Evolutionary conservation across 2,797 vertebrate genomes (phyloP).

Genomic region (Eulemur albifrons): DNA sequence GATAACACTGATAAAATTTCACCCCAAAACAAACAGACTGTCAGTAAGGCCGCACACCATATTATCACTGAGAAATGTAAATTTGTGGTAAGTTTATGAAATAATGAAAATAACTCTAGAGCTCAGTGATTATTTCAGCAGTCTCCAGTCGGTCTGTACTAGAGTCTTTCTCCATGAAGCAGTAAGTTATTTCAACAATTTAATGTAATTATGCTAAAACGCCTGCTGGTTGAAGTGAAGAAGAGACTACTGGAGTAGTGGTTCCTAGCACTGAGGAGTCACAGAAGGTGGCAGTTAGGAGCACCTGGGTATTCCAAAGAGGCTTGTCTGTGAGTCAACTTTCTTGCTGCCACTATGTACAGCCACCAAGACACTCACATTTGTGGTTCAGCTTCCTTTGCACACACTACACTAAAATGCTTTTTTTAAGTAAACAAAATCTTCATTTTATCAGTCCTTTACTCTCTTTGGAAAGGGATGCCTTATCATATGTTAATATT

Average conservation of each 20-base stretch:
- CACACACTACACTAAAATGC: not conserved
- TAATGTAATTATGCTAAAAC: slow-evolving; percentile 7
- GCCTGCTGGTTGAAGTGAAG: not conserved
- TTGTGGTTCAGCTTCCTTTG: not conserved
- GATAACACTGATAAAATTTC: not conserved
- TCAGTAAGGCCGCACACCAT: not conserved
- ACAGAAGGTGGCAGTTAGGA: not conserved
- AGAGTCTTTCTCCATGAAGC: not conserved
- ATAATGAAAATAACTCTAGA: slow-evolving; percentile 11
- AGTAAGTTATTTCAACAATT: slow-evolving; percentile 6
- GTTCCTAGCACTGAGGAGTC: not conserved
- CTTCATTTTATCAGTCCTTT: not conserved
- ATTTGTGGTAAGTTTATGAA: not conserved
- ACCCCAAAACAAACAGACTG: not conserved
- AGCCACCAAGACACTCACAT: not conserved
- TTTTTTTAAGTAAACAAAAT: not conserved
- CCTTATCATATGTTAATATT: not conserved
- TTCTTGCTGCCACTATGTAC: not conserved
- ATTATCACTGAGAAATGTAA: not conserved
- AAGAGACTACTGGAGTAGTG: not conserved
- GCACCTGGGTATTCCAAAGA: not conserved
- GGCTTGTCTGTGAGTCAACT: not conserved
- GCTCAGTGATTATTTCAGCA: not conserved
- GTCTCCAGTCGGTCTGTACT: not conserved
- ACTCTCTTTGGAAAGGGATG: not conserved